Evolutionary conservation across 2,888 invertebrate genomes (phyloP).

Genomic region (Leptogaster cylindrica): DNA sequence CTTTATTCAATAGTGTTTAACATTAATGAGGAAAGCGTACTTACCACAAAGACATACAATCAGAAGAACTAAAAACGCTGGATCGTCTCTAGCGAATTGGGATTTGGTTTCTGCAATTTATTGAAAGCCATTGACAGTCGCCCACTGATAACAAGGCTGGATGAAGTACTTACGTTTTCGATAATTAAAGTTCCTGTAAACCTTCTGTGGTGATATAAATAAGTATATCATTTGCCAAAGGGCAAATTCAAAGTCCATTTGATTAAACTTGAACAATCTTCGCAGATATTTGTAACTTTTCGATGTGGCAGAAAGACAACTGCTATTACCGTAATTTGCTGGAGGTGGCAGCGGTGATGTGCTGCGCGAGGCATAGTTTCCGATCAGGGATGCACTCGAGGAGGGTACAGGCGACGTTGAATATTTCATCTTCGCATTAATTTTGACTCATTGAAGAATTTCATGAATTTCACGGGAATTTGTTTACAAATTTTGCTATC

Average conservation of each 20-base stretch:
- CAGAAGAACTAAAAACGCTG: conserved; percentile 94
- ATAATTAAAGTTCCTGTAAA: conserved; percentile 96
- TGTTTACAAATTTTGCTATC: conserved; percentile 15
- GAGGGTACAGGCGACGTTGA: conserved; percentile 69
- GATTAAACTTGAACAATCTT: conserved; percentile 85
- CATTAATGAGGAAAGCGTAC: too few species aligned
- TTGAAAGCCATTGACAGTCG: too few species aligned
- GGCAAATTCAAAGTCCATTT: conserved; percentile 99
- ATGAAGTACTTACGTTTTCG: conserved; percentile 92
- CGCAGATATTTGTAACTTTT: conserved; percentile 88
- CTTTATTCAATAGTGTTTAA: too few species aligned
- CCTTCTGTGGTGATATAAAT: conserved; percentile 93
- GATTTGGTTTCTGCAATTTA: conserved; percentile 87
- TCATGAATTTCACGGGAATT: conserved; percentile 16
- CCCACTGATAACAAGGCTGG: too few species aligned
- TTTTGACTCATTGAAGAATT: background rate
- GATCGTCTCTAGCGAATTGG: conserved; percentile 98
- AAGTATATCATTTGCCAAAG: conserved; percentile 99
- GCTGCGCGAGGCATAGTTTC: conserved; percentile 62
- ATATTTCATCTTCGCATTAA: conserved; percentile 64
- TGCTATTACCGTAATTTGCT: conserved; percentile 70
- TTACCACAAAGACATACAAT: conserved; percentile 81
- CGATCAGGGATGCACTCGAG: conserved; percentile 59
- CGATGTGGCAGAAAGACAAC: conserved; percentile 83
- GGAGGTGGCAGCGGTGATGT: conserved; percentile 74